Base-by-base conservation (phyloP, 2,888 invertebrate species). In the Quadriops clusia region DNA sequence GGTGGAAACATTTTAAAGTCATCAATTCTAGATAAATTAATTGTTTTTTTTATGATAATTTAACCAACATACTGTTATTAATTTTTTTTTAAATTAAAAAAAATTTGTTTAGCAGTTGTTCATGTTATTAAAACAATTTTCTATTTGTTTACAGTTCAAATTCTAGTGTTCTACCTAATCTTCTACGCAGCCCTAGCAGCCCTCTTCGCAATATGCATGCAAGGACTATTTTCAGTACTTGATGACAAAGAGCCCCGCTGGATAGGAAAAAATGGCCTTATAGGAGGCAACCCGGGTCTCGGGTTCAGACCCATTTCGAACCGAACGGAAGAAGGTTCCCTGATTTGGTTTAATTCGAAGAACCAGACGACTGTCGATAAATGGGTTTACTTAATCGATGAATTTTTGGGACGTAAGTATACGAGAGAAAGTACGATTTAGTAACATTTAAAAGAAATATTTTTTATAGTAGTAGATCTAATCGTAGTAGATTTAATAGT, bases 131-230 rank as follows among this genome's bases (percentile, higher is more conserved):
- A 8, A 14, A 27, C 6, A 33, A 18, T 29, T 27, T 44, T 48
- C 33, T 40, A 47, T 44, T 53, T 46, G 49, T 32, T 72, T 76
- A 13, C 72, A 91, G 91, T 73, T 38, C 78, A 86, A 56, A 73
- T 91, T 37, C 52, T 81, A 12, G 41, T 78, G 1, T 97, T 95
- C 68, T 97, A 95, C 66, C 40, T 72, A 23, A 70, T 89, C 41
- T 95, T 94, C 70, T 95, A 91, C 65, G 67, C 74, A 26, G 73
- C 76, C 34, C 67, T 97, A 54, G 82, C 82, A 9, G 74, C 80
- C 5, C 65, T 95, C 50, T 94, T 91, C 60, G 72, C 82, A 1
- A 73, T 86, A 29, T 90, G 91, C 60, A 76, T 93, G 73, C 77
- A 82, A 36, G 82, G 81, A 2, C 70, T 97, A 44, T 65, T 84